Conservation (phyloP, 2,888 invertebrate genomes). For the Lutraria lutraria region DNA sequence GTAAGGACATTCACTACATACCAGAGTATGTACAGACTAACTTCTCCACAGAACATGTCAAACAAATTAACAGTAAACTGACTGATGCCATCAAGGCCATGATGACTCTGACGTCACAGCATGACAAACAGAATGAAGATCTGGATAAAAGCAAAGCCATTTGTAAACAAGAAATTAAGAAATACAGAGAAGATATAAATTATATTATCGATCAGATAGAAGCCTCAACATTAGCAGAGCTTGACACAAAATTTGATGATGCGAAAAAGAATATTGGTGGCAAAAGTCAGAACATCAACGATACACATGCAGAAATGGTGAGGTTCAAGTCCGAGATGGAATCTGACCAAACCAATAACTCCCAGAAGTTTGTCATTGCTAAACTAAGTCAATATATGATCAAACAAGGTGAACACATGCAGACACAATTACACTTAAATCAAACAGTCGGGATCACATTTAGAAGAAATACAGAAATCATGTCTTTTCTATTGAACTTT, state of each 20-base stretch:
- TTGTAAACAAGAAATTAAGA: neutral
- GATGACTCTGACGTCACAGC: neutral
- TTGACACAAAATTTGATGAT: neutral
- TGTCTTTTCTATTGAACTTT: neutral
- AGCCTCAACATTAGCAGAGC: neutral
- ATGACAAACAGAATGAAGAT: neutral
- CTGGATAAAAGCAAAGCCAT: neutral
- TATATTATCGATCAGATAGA: constrained; percentile 6
- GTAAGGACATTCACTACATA: constrained; percentile 4
- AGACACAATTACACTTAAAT: neutral
- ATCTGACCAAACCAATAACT: neutral
- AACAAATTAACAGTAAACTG: neutral
- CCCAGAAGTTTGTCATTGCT: constrained; percentile 15
- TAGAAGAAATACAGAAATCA: neutral
- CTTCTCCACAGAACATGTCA: neutral
- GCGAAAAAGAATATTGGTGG: neutral
- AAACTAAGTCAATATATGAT: neutral
- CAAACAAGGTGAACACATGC: neutral
- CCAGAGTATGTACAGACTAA: constrained; percentile 13
- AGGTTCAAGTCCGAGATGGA: neutral
- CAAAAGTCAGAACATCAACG: neutral
- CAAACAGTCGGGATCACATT: neutral
- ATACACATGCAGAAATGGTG: neutral
- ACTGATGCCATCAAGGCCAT: neutral
- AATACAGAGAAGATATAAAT: neutral